Base-by-base conservation (phyloP, 2,797 vertebrate genomes). In the Phoeniculus purpureus region DNA sequence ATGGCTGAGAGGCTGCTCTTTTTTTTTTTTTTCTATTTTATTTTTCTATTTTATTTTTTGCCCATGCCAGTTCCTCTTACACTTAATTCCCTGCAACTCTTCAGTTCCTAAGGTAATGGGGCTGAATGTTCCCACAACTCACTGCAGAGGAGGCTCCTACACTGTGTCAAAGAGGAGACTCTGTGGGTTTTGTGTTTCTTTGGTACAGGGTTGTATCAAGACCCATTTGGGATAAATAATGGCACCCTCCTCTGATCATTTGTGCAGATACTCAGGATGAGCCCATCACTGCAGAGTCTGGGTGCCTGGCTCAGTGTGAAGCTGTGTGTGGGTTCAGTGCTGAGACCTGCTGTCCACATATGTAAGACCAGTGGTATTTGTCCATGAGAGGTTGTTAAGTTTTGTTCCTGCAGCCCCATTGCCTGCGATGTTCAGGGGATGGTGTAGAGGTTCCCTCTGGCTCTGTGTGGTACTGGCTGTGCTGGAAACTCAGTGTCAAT, bases 311-410 rank as follows among this genome's bases (percentile, higher is more conserved):
- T 29, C 10, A 11, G 11, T 40, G 50, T 50, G 76, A 60, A 81
- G 48, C 48, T 75, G 7, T 0, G 0, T 0, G 0, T 64, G 51
- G 34, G n/a, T 78, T 78, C 81, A 27, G 25, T 70, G 11, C 60
- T 9, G 15, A 56, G 43, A 80, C 27, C 61, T 74, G 40, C 81
- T 81, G 45, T 72, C 58, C 8, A 0, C 1, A 0, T 27, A 14
- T 48, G 0, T 47, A n/a, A 71, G 13, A 32, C 34, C 4, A 3
- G 6, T 34, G 34, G 31, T n/a, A 70, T 50, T n/a, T 19, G 67
- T 58, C 65, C 12, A 0, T 29, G 61, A 23, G 37, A 15, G 50
- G 58, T 10, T 37, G 29, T 0, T 18, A 67, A 65, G 23, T 32
- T 66, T 22, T 52, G 75, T 51, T 72, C 55, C 59, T 74, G 73